A percentile compares a stretch with the other conserved stretches of the same genome.
These are phyloP conservation scores for Sinelater perroti DNA, from an alignment of 2,888 invertebrate species.

Conservation along the genomic window DNA sequence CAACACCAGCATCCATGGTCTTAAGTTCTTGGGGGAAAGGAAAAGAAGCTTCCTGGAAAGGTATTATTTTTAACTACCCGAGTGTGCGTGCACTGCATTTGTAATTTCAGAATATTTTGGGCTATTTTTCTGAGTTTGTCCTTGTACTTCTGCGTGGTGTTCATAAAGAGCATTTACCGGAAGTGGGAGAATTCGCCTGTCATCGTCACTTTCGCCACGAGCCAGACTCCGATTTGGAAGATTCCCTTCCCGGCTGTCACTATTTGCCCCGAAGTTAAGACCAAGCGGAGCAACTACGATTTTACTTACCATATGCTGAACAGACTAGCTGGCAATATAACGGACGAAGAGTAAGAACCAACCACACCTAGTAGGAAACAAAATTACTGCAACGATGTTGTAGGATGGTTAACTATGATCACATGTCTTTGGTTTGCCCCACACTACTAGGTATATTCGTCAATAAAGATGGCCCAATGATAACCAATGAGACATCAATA, in stretches of 20 bases:
- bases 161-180: slow-evolving; percentile 72
- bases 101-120: slow-evolving; percentile 60
- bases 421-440: slow-evolving; percentile 4
- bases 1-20: slow-evolving; percentile 13
- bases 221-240: slow-evolving; percentile 74
- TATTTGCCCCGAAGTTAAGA: slow-evolving; percentile 2
- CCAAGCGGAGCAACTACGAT: not conserved
- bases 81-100: too few relatives aligned
- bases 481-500: not conserved
- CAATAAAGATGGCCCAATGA: not conserved
- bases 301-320: not conserved
- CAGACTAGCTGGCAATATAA: not conserved
- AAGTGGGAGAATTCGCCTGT: slow-evolving; percentile 80
- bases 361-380: too few relatives aligned
- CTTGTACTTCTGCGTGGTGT: slow-evolving; percentile 67
- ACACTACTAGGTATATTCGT: not conserved
- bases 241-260: slow-evolving; percentile 60
- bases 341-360: not conserved
- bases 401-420: not conserved
- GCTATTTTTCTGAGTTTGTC: slow-evolving; percentile 69
- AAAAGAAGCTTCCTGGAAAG: slow-evolving; percentile 4
- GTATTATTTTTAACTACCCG: not conserved
- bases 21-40: slow-evolving; percentile 20
- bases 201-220: slow-evolving; percentile 79
- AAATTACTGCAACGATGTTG: not conserved